Conservation (phyloP, 2,113 vertebrate genomes). For the Scolopax mira region DNA sequence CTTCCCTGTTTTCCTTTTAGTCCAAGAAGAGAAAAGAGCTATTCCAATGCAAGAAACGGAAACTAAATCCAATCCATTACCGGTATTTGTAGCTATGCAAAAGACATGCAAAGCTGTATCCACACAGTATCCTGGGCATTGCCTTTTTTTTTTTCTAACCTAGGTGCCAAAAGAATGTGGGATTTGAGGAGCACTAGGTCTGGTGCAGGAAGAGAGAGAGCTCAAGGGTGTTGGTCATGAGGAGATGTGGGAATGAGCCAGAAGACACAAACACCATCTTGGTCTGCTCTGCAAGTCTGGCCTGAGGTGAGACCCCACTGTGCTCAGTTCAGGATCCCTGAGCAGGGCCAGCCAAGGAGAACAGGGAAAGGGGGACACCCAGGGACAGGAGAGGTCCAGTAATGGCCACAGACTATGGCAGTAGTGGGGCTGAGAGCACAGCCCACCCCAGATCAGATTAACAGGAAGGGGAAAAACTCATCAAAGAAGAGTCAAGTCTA, state of each 20-base stretch:
- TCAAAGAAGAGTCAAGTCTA: neutral
- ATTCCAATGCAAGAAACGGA: neutral
- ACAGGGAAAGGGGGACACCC: neutral
- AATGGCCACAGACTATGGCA: neutral
- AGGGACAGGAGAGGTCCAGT: neutral
- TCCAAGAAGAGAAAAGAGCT: neutral
- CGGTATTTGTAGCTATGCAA: neutral
- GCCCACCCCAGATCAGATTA: neutral
- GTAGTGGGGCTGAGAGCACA: neutral
- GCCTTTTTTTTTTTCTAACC: neutral
- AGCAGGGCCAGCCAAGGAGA: neutral
- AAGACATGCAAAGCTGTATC: neutral
- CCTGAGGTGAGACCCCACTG: neutral
- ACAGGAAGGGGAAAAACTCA: neutral
- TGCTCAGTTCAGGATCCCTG: neutral
- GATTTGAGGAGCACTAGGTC: neutral
- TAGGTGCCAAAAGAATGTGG: neutral
- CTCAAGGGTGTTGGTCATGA: neutral
- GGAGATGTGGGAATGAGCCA: neutral
- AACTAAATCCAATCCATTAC: neutral
- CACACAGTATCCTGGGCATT: neutral
- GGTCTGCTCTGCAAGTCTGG: neutral
- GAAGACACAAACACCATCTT: neutral
- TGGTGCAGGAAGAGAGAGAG: neutral
- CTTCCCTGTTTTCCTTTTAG: neutral